Evolutionary conservation across 1,140 invertebrate species (phyloP).

Genomic region (Helicorthomorpha holstii): DNA sequence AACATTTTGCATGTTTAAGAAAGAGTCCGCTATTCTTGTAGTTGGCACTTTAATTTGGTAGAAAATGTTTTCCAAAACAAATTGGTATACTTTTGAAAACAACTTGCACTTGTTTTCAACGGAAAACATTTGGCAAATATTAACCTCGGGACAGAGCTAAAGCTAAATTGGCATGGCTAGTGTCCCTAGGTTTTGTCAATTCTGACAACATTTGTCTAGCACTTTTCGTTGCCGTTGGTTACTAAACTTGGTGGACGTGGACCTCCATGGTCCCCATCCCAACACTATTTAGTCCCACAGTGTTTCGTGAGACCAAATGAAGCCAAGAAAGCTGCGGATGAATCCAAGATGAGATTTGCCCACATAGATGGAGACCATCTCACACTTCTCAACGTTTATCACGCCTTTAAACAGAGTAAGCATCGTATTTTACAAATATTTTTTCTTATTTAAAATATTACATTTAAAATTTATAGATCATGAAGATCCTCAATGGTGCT

Average conservation of each 20-base stretch:
- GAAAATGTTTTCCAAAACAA: no score
- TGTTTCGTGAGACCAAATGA: conserved; percentile 98
- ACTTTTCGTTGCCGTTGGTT: neutral
- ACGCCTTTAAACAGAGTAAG: conserved; percentile 99
- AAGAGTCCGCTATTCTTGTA: neutral
- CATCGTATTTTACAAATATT: no score
- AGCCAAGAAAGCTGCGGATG: conserved; percentile 96
- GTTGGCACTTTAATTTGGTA: neutral
- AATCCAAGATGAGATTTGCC: conserved; percentile 97
- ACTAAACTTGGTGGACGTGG: conserved; percentile 16
- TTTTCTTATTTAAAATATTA: no score
- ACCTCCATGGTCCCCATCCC: conserved; percentile 12
- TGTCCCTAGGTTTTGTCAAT: neutral
- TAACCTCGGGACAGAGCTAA: neutral
- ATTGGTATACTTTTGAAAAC: no score
- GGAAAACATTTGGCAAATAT: no score
- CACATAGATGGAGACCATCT: conserved; percentile 99
- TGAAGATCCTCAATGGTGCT: conserved; percentile 96
- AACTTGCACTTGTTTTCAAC: no score
- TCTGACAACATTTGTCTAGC: neutral
- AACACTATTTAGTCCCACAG: conserved; percentile 67
- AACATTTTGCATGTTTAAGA: neutral
- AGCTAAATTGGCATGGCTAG: neutral
- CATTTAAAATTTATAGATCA: conserved; percentile 27
- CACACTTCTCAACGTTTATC: conserved; percentile 84